phyloP scores from a whole-genome alignment of 2,113 vertebrate genomes.

The Merops nubicus region DNA sequence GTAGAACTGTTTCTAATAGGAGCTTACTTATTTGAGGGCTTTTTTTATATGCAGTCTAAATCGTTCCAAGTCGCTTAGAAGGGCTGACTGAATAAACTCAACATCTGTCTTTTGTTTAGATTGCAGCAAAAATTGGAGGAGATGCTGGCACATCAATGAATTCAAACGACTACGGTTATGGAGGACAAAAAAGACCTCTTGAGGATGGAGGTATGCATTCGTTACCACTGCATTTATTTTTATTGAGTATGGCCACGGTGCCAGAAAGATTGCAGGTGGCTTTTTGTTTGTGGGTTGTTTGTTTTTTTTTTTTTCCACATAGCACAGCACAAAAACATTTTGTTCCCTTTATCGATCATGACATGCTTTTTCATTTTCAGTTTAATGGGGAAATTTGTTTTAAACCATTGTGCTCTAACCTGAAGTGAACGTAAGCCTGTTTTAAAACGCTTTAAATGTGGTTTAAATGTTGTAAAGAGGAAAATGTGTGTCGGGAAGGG shows the following conservation, averaged over 20 bases:
- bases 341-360: neutral
- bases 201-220: slow-evolving; percentile 94
- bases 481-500: neutral
- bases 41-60: neutral
- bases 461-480: neutral
- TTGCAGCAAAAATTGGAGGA: slow-evolving; percentile 97
- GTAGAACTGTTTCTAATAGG: fast-evolving
- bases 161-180: slow-evolving; percentile 92
- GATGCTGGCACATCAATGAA: slow-evolving; percentile 89
- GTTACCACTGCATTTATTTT: neutral
- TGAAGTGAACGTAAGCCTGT: neutral
- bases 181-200: slow-evolving; percentile 96
- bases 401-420: neutral
- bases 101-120: slow-evolving; percentile 75
- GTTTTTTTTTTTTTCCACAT: neutral
- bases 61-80: fast-evolving
- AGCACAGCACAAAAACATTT: neutral
- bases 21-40: fast-evolving
- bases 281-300: neutral
- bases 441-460: neutral
- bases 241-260: neutral
- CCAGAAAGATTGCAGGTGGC: neutral
- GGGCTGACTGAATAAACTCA: neutral
- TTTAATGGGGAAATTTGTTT: neutral
- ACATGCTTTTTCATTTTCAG: neutral